Base-by-base conservation (phyloP, 2,113 vertebrate species). In the Mustela nigripes region DNA sequence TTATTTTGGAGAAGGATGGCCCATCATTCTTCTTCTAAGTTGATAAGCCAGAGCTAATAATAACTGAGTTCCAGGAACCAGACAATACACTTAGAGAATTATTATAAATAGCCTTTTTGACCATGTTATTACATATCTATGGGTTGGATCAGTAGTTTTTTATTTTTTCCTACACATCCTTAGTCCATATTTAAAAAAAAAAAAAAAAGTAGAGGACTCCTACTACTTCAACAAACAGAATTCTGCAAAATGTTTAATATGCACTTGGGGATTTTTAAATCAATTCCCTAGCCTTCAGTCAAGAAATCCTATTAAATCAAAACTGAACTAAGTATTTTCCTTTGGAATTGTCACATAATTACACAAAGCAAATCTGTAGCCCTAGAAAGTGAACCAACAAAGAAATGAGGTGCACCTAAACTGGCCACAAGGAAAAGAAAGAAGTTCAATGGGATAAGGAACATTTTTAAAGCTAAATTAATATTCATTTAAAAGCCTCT, bases 251-350 rank as follows among this genome's bases (percentile, higher is more conserved):
- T 56, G 7, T 65, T 86, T 80, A 65, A 11, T 67, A 26, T 45
- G 5, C 31, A 73, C 82, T 89, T 97, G 71, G 74, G 21, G 33
- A 78, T 63, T 97, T 98, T 94, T 92, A 83, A 96, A 88, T 12
- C 18, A 74, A 88, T 15, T 93, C 50, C 83, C 65, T 88, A 84
- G 74, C 62, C 33, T 88, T 80, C 24, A 87, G 24, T 42, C 36
- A 96, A 93, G 39, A 93, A 65, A 93, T 80, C 4, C 26, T 53
- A 74, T 42, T 42, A 95, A 73, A 73, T 22, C 48, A 78, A 89
- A 96, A 86, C 53, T 82, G 18, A 96, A 87, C 36, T 42, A 89
- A 42, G 39, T 84, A 39, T 86, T 88, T 98, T 95, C 73, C 58
- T 96, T 94, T 76, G 16, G 22, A 94, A 94, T 71, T 83, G 19